Evolutionary conservation across 2,113 vertebrate species (phyloP).

Genomic region (Crypturellus undulatus): DNA sequence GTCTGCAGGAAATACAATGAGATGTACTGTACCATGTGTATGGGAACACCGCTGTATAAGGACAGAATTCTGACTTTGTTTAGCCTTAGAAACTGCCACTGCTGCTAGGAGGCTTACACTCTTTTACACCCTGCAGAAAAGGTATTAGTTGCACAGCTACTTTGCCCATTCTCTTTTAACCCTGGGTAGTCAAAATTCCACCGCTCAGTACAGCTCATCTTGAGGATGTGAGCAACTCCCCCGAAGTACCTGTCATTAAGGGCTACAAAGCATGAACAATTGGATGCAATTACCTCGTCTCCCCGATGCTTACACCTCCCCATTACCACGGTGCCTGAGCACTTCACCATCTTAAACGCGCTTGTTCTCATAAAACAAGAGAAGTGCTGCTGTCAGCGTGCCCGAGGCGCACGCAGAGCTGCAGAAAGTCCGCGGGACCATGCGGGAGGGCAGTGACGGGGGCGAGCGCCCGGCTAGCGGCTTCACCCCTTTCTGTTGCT

Average conservation of each 20-base stretch:
- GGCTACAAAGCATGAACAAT: constrained; percentile 56
- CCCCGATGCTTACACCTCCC: not conserved
- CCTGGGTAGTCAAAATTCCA: not conserved
- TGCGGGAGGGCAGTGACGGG: not conserved
- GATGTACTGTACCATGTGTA: not conserved
- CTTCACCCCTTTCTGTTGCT: not conserved
- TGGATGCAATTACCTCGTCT: constrained; percentile 46
- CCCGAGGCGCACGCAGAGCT: not conserved
- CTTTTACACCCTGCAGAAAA: not conserved
- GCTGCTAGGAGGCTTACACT: not conserved
- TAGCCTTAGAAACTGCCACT: not conserved
- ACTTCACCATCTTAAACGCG: constrained; percentile 16
- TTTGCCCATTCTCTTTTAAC: not conserved
- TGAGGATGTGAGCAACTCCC: constrained; percentile 1
- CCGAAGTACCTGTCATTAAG: constrained; percentile 19
- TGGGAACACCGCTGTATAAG: not conserved
- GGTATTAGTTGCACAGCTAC: not conserved
- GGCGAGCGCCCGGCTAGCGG: not conserved
- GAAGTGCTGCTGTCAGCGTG: not conserved
- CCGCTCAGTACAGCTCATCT: not conserved
- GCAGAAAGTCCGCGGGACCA: not conserved
- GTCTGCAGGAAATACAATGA: not conserved
- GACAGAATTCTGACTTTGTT: not conserved
- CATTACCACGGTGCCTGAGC: constrained; percentile 43
- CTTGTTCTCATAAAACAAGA: constrained; percentile 31